These are phyloP conservation scores for Trachelus troglodyta DNA, from an alignment of 2,888 invertebrate genomes.

Conservation along the genomic window DNA sequence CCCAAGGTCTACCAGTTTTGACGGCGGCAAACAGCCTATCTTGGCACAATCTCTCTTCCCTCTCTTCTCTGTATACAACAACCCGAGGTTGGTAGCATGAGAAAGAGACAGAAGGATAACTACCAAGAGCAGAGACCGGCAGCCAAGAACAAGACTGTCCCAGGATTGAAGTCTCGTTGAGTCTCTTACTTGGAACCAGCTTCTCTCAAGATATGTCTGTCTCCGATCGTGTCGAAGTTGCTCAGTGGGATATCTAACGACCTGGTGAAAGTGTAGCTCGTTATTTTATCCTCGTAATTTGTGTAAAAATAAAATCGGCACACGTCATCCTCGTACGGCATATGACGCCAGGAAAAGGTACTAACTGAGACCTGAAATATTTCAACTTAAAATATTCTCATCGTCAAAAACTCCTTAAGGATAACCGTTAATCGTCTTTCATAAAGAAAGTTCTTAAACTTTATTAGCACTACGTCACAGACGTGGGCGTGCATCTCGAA, in stretches of 20 bases:
- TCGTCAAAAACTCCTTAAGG: not conserved
- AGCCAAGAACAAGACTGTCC: not conserved
- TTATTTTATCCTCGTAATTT: slow-evolving; percentile 41
- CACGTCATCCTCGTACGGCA: not conserved
- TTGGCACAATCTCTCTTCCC: slow-evolving; percentile 53
- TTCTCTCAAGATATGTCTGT: not conserved
- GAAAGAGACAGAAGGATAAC: not conserved
- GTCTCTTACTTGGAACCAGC: not conserved
- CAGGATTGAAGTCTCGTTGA: not conserved
- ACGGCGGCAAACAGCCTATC: slow-evolving; percentile 60
- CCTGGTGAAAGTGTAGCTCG: slow-evolving; percentile 13
- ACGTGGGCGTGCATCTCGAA: not conserved
- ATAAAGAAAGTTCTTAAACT: not conserved
- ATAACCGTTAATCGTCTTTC: not conserved
- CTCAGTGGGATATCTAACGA: not conserved
- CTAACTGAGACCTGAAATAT: not conserved
- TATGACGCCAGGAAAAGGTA: not conserved
- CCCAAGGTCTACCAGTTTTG: slow-evolving; percentile 66
- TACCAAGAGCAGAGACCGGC: not conserved
- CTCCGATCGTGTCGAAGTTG: not conserved
- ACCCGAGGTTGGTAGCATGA: not conserved
- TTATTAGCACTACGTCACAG: not conserved
- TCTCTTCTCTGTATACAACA: slow-evolving; percentile 17
- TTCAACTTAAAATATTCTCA: not conserved
- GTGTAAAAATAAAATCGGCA: slow-evolving; percentile 32